These are phyloP conservation scores for Aphaenogaster rudis DNA, from an alignment of 1,140 invertebrate species.

Conservation along the genomic window DNA sequence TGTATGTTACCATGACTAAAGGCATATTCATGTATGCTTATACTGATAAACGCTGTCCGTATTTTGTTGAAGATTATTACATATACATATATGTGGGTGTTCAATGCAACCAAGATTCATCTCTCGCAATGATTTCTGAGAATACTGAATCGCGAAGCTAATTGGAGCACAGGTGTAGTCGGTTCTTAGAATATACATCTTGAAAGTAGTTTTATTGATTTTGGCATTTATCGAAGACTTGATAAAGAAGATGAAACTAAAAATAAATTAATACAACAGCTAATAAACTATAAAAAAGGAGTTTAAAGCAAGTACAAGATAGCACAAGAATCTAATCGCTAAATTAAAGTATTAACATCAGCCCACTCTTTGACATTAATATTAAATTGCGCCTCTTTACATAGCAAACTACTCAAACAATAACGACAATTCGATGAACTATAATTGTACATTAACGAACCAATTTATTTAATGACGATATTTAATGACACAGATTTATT, in stretches of 20 bases:
- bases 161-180: not conserved
- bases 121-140: not conserved
- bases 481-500: too few species aligned
- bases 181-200: not conserved
- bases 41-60: not conserved
- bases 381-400: not conserved
- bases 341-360: slow-evolving; percentile 9
- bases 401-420: not conserved
- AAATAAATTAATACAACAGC: not conserved
- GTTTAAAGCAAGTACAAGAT: not conserved
- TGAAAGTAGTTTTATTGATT: not conserved
- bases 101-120: not conserved
- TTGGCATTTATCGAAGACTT: not conserved
- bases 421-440: too few species aligned
- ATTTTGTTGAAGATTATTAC: not conserved
- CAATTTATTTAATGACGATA: not conserved
- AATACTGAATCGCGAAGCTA: not conserved
- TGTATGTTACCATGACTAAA: not conserved
- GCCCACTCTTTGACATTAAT: not conserved
- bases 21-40: not conserved
- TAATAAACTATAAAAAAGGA: not conserved
- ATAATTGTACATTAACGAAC: too few species aligned
- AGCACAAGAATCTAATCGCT: not conserved
- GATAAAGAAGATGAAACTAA: not conserved
- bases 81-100: not conserved